Evolutionary conservation across 2,888 invertebrate species (phyloP).

Genomic region (Rotaria macrura): DNA sequence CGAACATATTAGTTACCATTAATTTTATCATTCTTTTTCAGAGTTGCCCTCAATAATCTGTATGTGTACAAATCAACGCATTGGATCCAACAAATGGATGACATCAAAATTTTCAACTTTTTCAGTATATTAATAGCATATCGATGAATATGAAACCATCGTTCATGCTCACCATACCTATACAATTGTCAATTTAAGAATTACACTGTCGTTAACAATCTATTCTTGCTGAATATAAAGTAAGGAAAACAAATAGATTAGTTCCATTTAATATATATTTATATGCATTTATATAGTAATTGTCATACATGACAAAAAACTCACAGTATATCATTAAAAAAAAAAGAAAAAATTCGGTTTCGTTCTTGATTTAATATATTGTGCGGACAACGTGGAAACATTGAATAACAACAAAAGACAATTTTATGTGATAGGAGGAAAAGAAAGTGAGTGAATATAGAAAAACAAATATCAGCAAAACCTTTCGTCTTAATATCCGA

Average conservation of each 20-base stretch:
- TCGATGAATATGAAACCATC: no score
- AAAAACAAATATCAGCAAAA: not conserved
- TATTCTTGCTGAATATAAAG: not conserved
- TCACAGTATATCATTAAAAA: not conserved
- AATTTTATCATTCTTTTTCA: no score
- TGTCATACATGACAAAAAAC: not conserved
- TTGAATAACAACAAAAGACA: not conserved
- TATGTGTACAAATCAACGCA: no score
- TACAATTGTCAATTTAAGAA: no score
- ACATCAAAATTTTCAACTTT: no score
- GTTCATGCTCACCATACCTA: no score
- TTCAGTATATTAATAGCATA: no score
- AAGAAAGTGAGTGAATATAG: not conserved
- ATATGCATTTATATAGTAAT: not conserved
- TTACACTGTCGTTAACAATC: no score
- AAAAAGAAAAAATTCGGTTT: not conserved
- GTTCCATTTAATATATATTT: not conserved
- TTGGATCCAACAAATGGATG: no score
- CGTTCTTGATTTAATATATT: not conserved
- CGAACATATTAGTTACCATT: no score
- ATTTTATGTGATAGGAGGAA: not conserved
- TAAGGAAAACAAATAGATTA: not conserved
- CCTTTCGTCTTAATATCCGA: not conserved
- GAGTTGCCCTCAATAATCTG: no score
- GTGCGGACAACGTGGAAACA: not conserved